A percentile compares a stretch with the other conserved stretches of the same genome.
phyloP scores from a whole-genome alignment of 2,113 vertebrate genomes.

The Semnornis frantzii region DNA sequence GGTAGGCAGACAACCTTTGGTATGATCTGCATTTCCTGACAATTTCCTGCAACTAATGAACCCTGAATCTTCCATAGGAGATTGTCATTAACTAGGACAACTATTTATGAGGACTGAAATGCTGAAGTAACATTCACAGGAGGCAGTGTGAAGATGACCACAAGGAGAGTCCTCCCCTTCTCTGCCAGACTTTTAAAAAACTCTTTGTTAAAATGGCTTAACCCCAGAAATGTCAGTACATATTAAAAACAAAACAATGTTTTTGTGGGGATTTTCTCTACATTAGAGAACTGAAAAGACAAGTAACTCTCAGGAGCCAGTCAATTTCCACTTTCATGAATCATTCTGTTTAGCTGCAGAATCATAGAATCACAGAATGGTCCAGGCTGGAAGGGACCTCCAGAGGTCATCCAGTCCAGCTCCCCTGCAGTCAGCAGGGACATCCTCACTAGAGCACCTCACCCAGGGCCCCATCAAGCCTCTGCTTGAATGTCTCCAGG shows the following conservation, averaged over 20 bases:
- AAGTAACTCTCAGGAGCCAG: background rate
- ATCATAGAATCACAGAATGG: no score
- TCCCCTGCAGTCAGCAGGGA: no score
- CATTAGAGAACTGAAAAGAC: background rate
- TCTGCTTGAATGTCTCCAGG: no score
- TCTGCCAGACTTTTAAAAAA: background rate
- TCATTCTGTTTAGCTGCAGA: background rate
- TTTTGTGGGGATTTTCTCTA: fast-evolving
- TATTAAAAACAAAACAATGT: background rate
- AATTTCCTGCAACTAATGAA: background rate
- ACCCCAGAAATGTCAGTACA: background rate
- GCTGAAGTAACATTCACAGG: background rate
- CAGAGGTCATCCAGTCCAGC: no score
- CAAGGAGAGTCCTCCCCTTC: background rate
- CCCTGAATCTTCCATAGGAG: background rate
- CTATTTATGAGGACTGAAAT: background rate
- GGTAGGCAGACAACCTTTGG: background rate
- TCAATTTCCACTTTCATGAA: background rate
- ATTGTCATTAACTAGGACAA: background rate
- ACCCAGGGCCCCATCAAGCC: no score
- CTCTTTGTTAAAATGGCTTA: background rate
- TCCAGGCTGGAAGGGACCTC: no score
- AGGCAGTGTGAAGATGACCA: background rate
- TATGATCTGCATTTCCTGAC: background rate
- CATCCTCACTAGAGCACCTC: no score